A percentile compares a stretch with the other conserved stretches of the same genome.
Conservation (phyloP, 2,797 vertebrate species). For the Cyclura pinguis region DNA sequence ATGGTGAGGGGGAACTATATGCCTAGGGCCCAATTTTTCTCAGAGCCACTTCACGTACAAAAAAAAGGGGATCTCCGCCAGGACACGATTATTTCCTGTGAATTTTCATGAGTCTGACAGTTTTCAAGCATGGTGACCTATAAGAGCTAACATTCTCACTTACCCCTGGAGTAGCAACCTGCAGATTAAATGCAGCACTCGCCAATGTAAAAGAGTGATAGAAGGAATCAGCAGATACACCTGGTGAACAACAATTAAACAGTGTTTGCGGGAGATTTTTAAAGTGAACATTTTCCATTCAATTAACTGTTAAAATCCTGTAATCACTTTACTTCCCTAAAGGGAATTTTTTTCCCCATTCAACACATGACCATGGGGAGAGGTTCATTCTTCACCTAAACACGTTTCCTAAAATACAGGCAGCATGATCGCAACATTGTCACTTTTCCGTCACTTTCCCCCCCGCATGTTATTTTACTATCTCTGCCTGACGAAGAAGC, state of each 20-base stretch:
- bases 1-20: not conserved
- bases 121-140: not conserved
- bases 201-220: constrained; percentile 91
- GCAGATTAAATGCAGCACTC: constrained; percentile 90
- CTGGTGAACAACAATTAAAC: constrained; percentile 75
- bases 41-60: not conserved
- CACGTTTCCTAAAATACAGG: not conserved
- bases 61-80: not conserved
- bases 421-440: no score
- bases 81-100: not conserved
- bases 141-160: constrained; percentile 61
- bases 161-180: constrained; percentile 96
- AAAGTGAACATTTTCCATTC: not conserved
- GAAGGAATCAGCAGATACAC: constrained; percentile 93
- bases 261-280: rapidly evolving
- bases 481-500: no score
- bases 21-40: not conserved
- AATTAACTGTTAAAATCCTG: rapidly evolving
- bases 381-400: not conserved
- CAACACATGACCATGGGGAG: not conserved
- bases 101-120: not conserved
- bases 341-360: not conserved
- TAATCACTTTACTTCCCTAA: not conserved
- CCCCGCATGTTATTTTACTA: no score
- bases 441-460: no score